phyloP scores from a whole-genome alignment of 1,140 invertebrate genomes.

The Drosophila elegans region DNA sequence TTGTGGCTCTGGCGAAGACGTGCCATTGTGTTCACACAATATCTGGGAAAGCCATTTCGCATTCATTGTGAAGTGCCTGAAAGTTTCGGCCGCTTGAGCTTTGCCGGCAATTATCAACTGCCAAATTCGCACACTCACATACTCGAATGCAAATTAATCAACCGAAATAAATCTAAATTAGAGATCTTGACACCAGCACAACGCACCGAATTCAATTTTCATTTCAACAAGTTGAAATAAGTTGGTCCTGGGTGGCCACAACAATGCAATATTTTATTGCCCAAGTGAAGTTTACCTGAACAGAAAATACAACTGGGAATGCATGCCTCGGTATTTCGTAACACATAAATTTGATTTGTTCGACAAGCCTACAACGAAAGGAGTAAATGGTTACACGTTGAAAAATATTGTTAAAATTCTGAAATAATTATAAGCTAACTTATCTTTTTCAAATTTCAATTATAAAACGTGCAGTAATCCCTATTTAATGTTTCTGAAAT shows the following conservation, averaged over 20 bases:
- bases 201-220: conserved; percentile 58
- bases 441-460: too few species aligned
- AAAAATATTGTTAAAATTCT: neutral
- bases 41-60: conserved; percentile 34
- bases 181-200: conserved; percentile 65
- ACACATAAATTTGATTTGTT: conserved; percentile 61
- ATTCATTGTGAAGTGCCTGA: conserved; percentile 2
- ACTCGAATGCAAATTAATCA: conserved; percentile 66
- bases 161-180: conserved; percentile 65
- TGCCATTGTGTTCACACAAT: conserved; percentile 68
- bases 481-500: too few species aligned
- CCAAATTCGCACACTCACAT: conserved; percentile 37
- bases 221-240: conserved; percentile 57
- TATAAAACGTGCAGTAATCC: too few species aligned
- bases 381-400: conserved; percentile 12
- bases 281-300: conserved; percentile 35
- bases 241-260: conserved; percentile 26
- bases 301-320: conserved; percentile 19
- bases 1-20: conserved; percentile 27
- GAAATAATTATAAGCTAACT: neutral
- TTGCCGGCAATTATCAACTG: conserved; percentile 67
- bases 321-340: conserved; percentile 6
- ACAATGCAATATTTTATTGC: conserved; percentile 58
- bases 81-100: conserved; percentile 56
- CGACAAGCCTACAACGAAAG: conserved; percentile 26